Evolutionary conservation across 2,797 vertebrate genomes (phyloP).

Genomic region (Myripristis murdjan): DNA sequence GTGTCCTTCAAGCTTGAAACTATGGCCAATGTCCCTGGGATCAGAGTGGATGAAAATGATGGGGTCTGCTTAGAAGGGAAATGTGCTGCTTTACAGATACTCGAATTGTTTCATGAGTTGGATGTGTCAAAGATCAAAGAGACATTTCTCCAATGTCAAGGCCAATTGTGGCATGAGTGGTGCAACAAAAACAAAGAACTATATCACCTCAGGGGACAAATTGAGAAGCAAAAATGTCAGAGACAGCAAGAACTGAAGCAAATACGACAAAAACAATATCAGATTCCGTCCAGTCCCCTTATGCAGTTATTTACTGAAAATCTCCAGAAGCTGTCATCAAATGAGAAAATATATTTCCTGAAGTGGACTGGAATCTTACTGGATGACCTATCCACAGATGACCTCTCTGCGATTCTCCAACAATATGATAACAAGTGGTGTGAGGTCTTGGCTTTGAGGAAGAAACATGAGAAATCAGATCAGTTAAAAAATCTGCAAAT

Average conservation of each 20-base stretch:
- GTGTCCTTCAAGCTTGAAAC: slow-evolving; percentile 62
- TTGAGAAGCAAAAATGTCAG: slow-evolving; percentile 78
- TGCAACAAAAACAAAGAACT: slow-evolving; percentile 83
- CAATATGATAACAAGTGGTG: slow-evolving; percentile 67
- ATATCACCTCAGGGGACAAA: slow-evolving; percentile 72
- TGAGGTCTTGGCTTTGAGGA: slow-evolving; percentile 63
- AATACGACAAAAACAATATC: slow-evolving; percentile 66
- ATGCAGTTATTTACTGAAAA: slow-evolving; percentile 70
- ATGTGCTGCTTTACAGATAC: slow-evolving; percentile 52
- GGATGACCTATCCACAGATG: slow-evolving; percentile 50
- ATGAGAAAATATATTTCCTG: slow-evolving; percentile 79
- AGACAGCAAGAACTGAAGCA: slow-evolving; percentile 47
- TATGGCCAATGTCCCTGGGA: slow-evolving; percentile 42
- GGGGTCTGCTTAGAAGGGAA: slow-evolving; percentile 69
- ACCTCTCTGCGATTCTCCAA: slow-evolving; percentile 53
- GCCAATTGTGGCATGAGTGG: slow-evolving; percentile 83
- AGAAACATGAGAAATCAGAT: slow-evolving; percentile 37
- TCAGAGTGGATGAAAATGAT: slow-evolving; percentile 79
- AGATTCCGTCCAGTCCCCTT: slow-evolving; percentile 56
- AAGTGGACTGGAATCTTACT: slow-evolving; percentile 81
- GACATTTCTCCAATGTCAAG: slow-evolving; percentile 82
- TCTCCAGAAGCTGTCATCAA: slow-evolving; percentile 43
- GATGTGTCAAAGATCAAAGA: slow-evolving; percentile 75
- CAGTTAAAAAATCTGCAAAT: background rate
- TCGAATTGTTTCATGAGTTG: slow-evolving; percentile 44